These are phyloP conservation scores for Diacarnus erythraeanus DNA, from an alignment of 37 sponge, comb jelly and placozoan species.

Conservation along the genomic window DNA sequence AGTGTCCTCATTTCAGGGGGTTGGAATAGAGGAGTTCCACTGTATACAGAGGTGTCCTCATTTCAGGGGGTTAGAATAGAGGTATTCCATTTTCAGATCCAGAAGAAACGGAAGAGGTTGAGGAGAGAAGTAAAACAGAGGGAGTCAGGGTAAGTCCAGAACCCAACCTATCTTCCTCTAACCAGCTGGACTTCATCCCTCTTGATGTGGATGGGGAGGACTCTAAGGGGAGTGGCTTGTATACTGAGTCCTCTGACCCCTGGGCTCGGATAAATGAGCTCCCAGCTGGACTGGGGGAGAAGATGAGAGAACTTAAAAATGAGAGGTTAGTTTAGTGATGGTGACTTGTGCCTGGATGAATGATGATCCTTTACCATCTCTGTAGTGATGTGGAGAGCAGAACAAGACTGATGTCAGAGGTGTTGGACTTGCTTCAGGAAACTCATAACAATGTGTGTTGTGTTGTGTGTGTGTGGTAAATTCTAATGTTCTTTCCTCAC, in stretches of 20 bases:
- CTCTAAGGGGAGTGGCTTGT: slow-evolving; percentile 22
- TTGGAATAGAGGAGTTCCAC: too few relatives aligned
- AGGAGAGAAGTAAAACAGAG: neutral
- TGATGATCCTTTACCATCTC: too few relatives aligned
- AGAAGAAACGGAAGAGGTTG: slow-evolving; percentile 11
- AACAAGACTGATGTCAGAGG: neutral
- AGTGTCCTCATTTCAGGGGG: too few relatives aligned
- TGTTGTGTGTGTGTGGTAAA: too few relatives aligned
- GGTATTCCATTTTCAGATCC: slow-evolving; percentile 9
- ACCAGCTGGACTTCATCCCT: slow-evolving; percentile 6
- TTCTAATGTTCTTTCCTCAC: too few relatives aligned
- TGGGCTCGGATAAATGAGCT: slow-evolving; percentile 34
- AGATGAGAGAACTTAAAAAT: slow-evolving; percentile 12
- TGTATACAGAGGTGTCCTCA: too few relatives aligned
- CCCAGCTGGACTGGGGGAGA: slow-evolving; percentile 20
- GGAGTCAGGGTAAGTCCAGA: neutral
- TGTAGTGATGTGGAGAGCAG: slow-evolving; percentile 2
- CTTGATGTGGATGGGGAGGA: slow-evolving; percentile 1
- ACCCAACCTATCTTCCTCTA: neutral
- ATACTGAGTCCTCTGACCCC: neutral
- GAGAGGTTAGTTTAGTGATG: slow-evolving; percentile 4
- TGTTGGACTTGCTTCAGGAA: slow-evolving; percentile 2
- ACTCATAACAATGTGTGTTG: neutral
- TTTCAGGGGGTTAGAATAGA: too few relatives aligned
- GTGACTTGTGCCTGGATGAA: neutral